These are phyloP conservation scores for Cotesia vestalis DNA, from an alignment of 1,140 invertebrate genomes.

Conservation along the genomic window DNA sequence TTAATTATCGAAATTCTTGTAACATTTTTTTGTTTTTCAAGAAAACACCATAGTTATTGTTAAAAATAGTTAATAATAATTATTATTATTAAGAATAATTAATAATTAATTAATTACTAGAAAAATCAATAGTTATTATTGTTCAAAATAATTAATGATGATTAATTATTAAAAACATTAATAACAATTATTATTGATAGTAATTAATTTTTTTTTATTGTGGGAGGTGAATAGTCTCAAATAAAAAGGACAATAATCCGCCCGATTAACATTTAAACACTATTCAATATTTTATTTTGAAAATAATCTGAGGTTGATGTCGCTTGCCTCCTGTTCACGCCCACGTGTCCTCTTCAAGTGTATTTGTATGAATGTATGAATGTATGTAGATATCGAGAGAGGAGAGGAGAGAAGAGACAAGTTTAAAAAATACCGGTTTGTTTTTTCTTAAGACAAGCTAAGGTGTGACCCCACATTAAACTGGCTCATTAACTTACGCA, in stretches of 20 bases:
- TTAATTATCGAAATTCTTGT: no score
- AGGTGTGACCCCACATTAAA: constrained; percentile 53
- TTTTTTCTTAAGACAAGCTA: constrained; percentile 36
- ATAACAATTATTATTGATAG: no score
- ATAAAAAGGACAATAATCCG: constrained; percentile 3
- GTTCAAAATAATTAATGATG: no score
- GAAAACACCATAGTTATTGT: no score
- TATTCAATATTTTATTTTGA: constrained; percentile 43
- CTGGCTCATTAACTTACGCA: constrained; percentile 55
- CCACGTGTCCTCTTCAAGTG: constrained; percentile 42
- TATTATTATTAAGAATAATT: no score
- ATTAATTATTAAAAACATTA: no score
- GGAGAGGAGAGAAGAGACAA: constrained; percentile 41
- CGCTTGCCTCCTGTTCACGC: constrained; percentile 44
- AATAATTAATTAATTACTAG: no score
- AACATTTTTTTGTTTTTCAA: no score
- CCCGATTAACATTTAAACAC: constrained; percentile 23
- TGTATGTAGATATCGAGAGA: constrained; percentile 4
- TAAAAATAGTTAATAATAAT: no score
- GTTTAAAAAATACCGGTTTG: constrained; percentile 56
- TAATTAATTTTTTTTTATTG: no score
- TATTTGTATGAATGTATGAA: constrained; percentile 30
- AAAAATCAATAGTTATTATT: no score
- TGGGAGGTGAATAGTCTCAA: not conserved
- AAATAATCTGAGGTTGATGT: constrained; percentile 40